Base-by-base conservation (phyloP, 1,140 invertebrate species). In the Hypothenemus hampei region DNA sequence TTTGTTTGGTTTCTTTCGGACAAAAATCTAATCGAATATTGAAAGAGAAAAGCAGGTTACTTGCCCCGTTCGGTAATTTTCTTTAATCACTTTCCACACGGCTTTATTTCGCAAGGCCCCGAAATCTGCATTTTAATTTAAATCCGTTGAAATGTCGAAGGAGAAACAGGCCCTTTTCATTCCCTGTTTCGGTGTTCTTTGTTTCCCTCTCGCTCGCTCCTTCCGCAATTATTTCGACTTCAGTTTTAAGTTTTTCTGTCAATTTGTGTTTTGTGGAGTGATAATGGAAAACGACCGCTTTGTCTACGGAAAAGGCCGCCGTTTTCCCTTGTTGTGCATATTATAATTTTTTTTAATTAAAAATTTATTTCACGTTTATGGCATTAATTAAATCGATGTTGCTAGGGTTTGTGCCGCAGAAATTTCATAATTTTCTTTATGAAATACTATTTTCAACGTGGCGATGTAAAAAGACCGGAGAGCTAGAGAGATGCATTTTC, bases 61-160 rank as follows among this genome's bases (percentile, higher is more conserved):
- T 19, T 39, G 18, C 19, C 36, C 36, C 36, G n/a, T 3, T 10
- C 3, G 37, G 48, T 39, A 51, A 51, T 51, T 51, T 41, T 51
- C 48, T 41, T 51, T 51, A 51, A 51, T 51, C 48, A 51, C 48
- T 40, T 51, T 51, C 48, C 48, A 51, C 48, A 19, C 48, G 22
- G 48, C 37, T 51, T 51, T 41, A 51, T 51, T 51, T 51, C 48
- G 39, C 7, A 19, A 35, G 22, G 21, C n/a, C n/a, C 47, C 47
- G 18, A 40, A 51, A 51, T 51, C 48, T 51, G 48, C 48, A 51
- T 51, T 51, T 51, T 51, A 51, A 51, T 51, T 51, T 51, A 51
- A 51, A 51, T 26, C 31, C 48, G n/a, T 35, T 13, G 15, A 41
- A 43, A 41, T 16, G 36, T 26, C 23, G 48, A 20, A n/a, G n/a